A percentile compares a stretch with the other conserved stretches of the same genome.
Evolutionary conservation across 2,113 vertebrate species (phyloP).

Genomic region (Ursus arctos): DNA sequence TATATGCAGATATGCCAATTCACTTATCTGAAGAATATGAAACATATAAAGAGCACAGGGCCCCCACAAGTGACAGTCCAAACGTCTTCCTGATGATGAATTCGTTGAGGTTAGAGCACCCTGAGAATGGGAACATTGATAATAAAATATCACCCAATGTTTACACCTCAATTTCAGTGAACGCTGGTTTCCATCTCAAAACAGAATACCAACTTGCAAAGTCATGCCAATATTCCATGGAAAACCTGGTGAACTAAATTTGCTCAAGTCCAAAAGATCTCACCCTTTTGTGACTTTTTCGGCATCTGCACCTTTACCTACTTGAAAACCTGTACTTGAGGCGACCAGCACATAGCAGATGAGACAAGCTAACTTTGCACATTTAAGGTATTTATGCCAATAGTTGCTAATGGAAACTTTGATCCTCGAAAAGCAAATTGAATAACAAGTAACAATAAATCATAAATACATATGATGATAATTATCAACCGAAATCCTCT

Average conservation of each 20-base stretch:
- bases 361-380: not conserved
- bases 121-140: not conserved
- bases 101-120: not conserved
- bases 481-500: not conserved
- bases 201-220: not conserved
- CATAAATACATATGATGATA: not conserved
- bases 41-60: not conserved
- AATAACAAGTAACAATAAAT: not conserved
- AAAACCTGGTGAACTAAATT: not conserved
- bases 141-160: not conserved
- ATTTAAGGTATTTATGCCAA: not conserved
- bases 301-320: not conserved
- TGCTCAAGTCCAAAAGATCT: not conserved
- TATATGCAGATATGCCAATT: not conserved
- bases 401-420: not conserved
- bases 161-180: constrained; percentile 2
- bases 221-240: not conserved
- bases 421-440: not conserved
- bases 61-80: not conserved
- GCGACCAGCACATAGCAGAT: not conserved
- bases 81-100: not conserved
- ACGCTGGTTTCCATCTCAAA: not conserved
- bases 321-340: not conserved
- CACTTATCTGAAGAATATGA: not conserved
- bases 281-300: not conserved